Evolutionary conservation across 2,888 invertebrate species (phyloP).

Genomic region (Cephus runcator): DNA sequence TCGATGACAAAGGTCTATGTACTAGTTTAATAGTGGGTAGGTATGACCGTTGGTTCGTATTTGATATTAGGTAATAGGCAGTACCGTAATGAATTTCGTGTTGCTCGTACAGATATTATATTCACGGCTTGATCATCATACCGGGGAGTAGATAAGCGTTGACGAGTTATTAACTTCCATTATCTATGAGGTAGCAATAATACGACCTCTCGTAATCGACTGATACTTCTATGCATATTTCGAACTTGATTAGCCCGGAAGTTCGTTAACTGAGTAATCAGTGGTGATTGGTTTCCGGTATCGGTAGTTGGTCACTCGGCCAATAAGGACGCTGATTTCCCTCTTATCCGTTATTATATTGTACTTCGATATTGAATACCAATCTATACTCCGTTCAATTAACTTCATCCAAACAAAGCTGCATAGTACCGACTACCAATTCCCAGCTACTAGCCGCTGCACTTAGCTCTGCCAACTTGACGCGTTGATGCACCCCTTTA

Average conservation of each 20-base stretch:
- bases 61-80: neutral
- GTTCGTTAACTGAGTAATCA: neutral
- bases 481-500: neutral
- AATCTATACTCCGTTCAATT: neutral
- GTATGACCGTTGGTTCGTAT: neutral
- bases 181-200: constrained; percentile 24
- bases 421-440: neutral
- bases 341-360: neutral
- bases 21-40: neutral
- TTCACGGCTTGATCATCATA: constrained; percentile 4
- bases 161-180: constrained; percentile 42
- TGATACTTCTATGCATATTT: constrained; percentile 7
- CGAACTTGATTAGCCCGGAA: neutral
- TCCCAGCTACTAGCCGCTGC: neutral
- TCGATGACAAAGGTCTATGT: neutral
- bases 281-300: constrained; percentile 3
- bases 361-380: neutral
- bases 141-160: constrained; percentile 6
- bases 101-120: constrained; percentile 2
- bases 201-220: constrained; percentile 4
- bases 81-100: constrained; percentile 1
- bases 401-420: neutral
- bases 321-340: neutral
- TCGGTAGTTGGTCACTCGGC: neutral
- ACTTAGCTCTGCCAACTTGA: neutral